These are phyloP conservation scores for Conger conger DNA, from an alignment of 2,113 vertebrate species.

Conservation along the genomic window DNA sequence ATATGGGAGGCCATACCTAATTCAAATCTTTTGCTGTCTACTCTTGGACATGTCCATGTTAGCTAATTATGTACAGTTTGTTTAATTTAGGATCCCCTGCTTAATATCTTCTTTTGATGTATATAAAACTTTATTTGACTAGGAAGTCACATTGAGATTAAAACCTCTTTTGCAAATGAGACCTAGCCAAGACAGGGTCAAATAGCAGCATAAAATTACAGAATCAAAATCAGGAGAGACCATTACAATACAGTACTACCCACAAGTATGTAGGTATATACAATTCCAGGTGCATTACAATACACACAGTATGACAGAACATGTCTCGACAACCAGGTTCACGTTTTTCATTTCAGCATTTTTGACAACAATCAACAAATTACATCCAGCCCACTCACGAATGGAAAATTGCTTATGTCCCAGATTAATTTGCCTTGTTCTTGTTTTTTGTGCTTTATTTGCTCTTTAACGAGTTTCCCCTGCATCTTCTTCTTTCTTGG, in stretches of 20 bases:
- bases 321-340: no score
- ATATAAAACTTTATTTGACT: not conserved
- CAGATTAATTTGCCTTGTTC: not conserved
- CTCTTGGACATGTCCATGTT: conserved; percentile 1
- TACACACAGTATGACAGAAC: no score
- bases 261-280: no score
- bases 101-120: conserved; percentile 3
- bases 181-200: no score
- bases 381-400: conserved; percentile 17
- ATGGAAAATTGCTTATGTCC: not conserved
- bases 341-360: conserved; percentile 21
- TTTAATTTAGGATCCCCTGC: conserved; percentile 22
- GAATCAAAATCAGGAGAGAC: no score
- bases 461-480: not conserved
- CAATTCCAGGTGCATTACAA: no score
- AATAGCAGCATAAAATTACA: no score
- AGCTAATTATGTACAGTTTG: not conserved
- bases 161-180: no score
- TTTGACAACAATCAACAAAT: conserved; percentile 29
- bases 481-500: not conserved
- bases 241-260: no score
- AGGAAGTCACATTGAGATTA: no score
- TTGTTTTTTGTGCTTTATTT: not conserved
- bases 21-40: conserved; percentile 9
- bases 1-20: conserved; percentile 14